Evolutionary conservation across 2,113 vertebrate species (phyloP).

Genomic region (Polypterus senegalus): DNA sequence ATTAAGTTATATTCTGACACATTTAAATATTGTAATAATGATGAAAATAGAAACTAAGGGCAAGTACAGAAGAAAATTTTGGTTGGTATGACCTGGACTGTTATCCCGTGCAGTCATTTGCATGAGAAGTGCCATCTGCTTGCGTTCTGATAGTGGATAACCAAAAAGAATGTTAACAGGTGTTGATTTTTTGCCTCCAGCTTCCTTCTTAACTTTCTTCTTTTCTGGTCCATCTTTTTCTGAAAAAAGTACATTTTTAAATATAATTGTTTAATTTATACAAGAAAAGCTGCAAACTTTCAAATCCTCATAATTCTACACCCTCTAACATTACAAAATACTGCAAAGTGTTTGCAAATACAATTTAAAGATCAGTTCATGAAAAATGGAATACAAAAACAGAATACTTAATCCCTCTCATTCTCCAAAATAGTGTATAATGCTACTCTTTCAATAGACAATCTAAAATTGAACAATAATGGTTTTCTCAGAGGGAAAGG

Average conservation of each 20-base stretch:
- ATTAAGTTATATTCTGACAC: too few relatives aligned
- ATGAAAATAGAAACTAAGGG: too few relatives aligned
- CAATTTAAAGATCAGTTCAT: too few relatives aligned
- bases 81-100: slow-evolving; percentile 75
- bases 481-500: too few relatives aligned
- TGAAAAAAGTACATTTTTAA: slow-evolving; percentile 46
- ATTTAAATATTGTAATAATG: too few relatives aligned
- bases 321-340: neutral
- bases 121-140: slow-evolving; percentile 98
- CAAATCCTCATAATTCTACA: too few relatives aligned
- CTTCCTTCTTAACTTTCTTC: slow-evolving; percentile 90
- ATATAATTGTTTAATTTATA: neutral
- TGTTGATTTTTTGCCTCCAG: slow-evolving; percentile 79
- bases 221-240: slow-evolving; percentile 96
- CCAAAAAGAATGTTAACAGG: slow-evolving; percentile 90
- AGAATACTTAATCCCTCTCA: too few relatives aligned
- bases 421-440: too few relatives aligned
- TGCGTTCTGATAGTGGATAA: slow-evolving; percentile 91
- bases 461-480: too few relatives aligned
- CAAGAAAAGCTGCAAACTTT: neutral
- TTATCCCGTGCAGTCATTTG: slow-evolving; percentile 97
- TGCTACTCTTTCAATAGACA: too few relatives aligned
- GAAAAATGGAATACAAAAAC: too few relatives aligned
- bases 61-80: neutral
- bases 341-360: neutral